Evolutionary conservation across 2,797 vertebrate species (phyloP), one percentile per base, ranked within the genome.

Genomic region (Meda fulgida): DNA sequence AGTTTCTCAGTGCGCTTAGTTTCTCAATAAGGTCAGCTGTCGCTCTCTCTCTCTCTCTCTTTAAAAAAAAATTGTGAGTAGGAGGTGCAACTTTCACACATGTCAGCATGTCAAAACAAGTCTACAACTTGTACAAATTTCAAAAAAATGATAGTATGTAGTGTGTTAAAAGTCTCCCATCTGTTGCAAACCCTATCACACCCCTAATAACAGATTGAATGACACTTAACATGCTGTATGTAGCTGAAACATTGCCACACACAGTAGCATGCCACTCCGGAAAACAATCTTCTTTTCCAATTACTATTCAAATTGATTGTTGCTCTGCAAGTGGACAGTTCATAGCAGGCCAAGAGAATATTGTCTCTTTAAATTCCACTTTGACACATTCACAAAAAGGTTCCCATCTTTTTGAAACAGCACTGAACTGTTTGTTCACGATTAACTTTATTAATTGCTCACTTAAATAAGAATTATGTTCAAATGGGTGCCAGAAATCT

Each of bases 61-160:
- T 76, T n/a, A n/a, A n/a, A 31, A 23, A 29, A 67, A 55, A 67
- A 67, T 67, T 71, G 48, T 46, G 70, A 80, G 84, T 84, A 84
- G 80, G 83, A 85, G 75, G 85, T 84, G 83, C 34, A 80, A 85
- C 75, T 58, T 88, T 84, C 81, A 69, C 60, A 86, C 84, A 69
- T 70, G 75, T 75, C 48, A 83, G 38, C 65, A 51, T 83, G 79
- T 78, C 53, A 82, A 51, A 69, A 51, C 73, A 73, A 53, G 86
- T 79, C 81, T 82, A 82, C 46, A 84, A 84, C 43, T n/a, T 73
- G 43, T 73, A 29, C n/a, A 83, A 9, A 51, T n/a, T 23, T 40
- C 40, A 71, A 75, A 18, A 77, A 88, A 81, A 85, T 76, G 4
- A 23, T 75, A 84, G 72, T 53, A 31, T 72, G 48, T 76, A 19